Evolutionary conservation across 2,888 invertebrate species (phyloP), one percentile per base, ranked within the genome.

Genomic region (Laothoe populi): DNA sequence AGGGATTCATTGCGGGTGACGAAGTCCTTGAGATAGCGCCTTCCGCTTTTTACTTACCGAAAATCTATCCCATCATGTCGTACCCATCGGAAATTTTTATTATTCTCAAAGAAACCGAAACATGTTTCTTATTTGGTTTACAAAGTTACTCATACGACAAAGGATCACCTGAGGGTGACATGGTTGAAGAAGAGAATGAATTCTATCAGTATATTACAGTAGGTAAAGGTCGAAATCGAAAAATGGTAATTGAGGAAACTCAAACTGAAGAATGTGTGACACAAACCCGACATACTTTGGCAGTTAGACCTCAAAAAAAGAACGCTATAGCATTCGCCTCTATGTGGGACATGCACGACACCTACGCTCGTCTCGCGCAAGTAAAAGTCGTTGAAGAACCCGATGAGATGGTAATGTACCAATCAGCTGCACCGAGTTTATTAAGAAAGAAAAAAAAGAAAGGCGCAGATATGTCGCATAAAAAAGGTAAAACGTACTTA

Each of bases 321-420:
- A 94, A 95, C 73, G 93, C 93, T 2, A 90, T 91, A 1, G 93
- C 95, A 0, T 96, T 95, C 77, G 96, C 96, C 0, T 96, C 96
- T 0, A 92, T 95, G 75, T 97, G 96, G 94, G 96, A 96, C 71
- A 96, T 97, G 95, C 94, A 95, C 72, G 97, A 97, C 75, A 95
- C 95, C 0, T 96, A 95, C 70, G 88, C 90, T 5, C 86, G 85
- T 57, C 73, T 94, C 35, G 88, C 89, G n/a, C 74, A 76, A 64
- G 68, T 78, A 3, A 73, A 70, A 48, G 69, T 72, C 1, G 72
- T 73, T n/a, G 84, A 84, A 64, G 81, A 85, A 53, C 84, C 88
- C 10, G 94, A 93, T 48, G 89, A 91, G 65, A 88, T 93, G 84
- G 91, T 93, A 8, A 68, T 92, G 74, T 90, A 90, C 65, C 89